phyloP scores from a whole-genome alignment of 2,888 invertebrate genomes.

The Ophion obscuratus region DNA sequence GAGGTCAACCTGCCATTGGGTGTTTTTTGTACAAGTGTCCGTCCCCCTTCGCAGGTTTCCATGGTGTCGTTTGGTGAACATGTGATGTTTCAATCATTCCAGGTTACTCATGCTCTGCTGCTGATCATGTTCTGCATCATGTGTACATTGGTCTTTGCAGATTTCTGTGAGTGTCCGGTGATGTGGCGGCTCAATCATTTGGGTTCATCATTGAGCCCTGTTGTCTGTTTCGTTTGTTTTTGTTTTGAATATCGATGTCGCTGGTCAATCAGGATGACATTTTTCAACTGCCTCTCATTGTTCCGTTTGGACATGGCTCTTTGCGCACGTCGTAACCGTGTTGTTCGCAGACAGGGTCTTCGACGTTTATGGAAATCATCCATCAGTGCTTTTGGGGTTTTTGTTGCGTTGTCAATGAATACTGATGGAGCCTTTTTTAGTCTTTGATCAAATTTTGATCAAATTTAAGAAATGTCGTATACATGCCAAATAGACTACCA shows the following conservation, averaged over 20 bases:
- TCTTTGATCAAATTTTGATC: neutral
- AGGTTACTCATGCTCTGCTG: conserved; percentile 4
- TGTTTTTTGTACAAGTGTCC: neutral
- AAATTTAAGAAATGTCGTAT: neutral
- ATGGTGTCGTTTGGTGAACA: conserved; percentile 23
- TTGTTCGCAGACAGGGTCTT: neutral
- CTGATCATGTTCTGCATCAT: neutral
- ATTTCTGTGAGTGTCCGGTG: neutral
- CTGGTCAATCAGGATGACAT: conserved; percentile 13
- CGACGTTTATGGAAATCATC: neutral
- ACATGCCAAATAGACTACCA: neutral
- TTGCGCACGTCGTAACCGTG: neutral
- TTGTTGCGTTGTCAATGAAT: neutral
- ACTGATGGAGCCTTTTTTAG: neutral
- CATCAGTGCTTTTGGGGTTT: neutral
- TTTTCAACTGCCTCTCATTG: conserved; percentile 13
- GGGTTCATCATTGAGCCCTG: neutral
- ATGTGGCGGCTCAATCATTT: neutral
- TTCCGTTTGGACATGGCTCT: conserved; percentile 24
- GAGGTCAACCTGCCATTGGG: neutral
- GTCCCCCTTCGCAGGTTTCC: conserved; percentile 18
- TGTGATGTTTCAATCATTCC: conserved; percentile 10
- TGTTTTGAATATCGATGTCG: conserved; percentile 13
- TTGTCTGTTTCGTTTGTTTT: neutral
- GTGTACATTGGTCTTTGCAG: neutral